A percentile compares a stretch with the other conserved stretches of the same genome.
Evolutionary conservation across 2,113 vertebrate genomes (phyloP).

Genomic region (Odontophorus gujanensis): DNA sequence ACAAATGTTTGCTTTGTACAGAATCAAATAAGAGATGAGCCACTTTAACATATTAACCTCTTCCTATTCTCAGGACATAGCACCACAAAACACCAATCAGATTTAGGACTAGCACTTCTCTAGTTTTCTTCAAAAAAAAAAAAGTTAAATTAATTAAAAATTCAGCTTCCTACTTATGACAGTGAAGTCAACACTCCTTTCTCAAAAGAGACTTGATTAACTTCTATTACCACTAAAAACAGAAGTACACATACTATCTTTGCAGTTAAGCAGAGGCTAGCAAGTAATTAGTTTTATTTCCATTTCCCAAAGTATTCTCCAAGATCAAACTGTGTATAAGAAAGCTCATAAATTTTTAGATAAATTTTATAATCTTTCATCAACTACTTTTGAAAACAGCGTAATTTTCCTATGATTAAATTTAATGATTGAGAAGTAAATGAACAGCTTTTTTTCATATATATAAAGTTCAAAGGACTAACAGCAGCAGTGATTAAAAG

Average conservation of each 20-base stretch:
- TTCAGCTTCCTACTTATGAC: neutral
- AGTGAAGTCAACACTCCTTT: neutral
- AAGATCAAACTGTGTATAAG: neutral
- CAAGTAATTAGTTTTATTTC: neutral
- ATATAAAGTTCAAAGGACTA: neutral
- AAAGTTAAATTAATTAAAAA: neutral
- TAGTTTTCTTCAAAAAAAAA: neutral
- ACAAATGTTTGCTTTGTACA: neutral
- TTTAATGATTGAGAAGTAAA: neutral
- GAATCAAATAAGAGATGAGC: neutral
- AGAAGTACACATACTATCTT: neutral
- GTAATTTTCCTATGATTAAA: neutral
- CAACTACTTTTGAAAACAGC: neutral
- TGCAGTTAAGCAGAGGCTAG: neutral
- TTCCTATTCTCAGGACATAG: neutral
- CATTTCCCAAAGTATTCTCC: neutral
- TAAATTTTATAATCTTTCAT: neutral
- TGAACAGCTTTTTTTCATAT: neutral
- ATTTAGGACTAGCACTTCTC: neutral
- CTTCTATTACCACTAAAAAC: neutral
- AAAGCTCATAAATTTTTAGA: neutral
- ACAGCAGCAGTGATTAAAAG: neutral
- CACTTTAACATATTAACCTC: neutral
- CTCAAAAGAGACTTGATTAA: neutral
- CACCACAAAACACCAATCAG: neutral